Evolutionary conservation across 1,140 invertebrate species (phyloP), one percentile per base, ranked within the genome.

Genomic region (Lutraria rhynchaena): DNA sequence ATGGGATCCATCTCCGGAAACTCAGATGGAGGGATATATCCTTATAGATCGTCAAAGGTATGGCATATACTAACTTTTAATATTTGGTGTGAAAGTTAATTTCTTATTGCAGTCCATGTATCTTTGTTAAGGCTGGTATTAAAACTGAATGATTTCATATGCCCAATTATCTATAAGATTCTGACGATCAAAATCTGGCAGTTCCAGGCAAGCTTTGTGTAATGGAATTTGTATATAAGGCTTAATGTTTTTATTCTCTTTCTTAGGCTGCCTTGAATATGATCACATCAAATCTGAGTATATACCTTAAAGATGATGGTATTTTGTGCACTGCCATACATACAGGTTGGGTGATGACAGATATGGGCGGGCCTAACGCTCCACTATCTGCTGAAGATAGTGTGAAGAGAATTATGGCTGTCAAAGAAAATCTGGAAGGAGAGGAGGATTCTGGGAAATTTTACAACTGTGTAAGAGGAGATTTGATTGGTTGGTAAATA

Each of bases 291-390:
- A 96, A 95, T 3, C 94, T 98, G 94, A 96, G 96, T 85, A 89
- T 96, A 13, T 97, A 98, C 92, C 93, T 98, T 29, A 95, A 95
- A 87, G 93, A 94, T 35, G 94, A 95, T 85, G 94, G 95, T 51
- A 97, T 99, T 74, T 86, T 97, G 3, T 95, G 95, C 0, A 93
- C 95, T 0, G 94, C 94, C 60, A 87, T 98, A 57, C 97, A 98
- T 93, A 97, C 97, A 0, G 97, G 97, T 0, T 98, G 97, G 97
- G 96, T 98, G 0, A 95, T 95, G 86, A 98, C 97, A 0, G 95
- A 96, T 74, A 96, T 98, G 96, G 97, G 97, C 5, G 96, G 96
- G 13, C 90, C 92, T 57, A 95, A 95, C 85, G 97, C 97, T 9
- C 24, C 51, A 17, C 11, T 78, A 7, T 13, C n/a, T 4, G 44